Base-by-base conservation (phyloP, 1,140 invertebrate species). In the Drosophila micromelanica region DNA sequence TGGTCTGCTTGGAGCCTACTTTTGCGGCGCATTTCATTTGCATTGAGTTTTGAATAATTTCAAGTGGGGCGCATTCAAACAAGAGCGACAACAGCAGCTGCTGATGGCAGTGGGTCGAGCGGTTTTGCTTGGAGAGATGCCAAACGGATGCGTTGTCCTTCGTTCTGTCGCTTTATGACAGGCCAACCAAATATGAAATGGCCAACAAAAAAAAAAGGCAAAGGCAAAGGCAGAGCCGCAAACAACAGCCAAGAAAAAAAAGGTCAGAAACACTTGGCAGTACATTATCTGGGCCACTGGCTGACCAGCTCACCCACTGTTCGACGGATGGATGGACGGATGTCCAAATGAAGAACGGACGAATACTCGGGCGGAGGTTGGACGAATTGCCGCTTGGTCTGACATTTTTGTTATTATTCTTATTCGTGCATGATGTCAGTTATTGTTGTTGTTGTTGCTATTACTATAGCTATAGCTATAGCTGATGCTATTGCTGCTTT, bases 371-470 rank as follows among this genome's bases (percentile, higher is more conserved):
- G 1, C 30, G 37, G 30, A 57, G 52, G 35, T 37, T 59, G 56
- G 56, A 71, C 55, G 51, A 71, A 71, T 71, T 65, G 78, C 68
- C 69, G 78, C 73, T 71, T 62, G 52, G 70, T 76, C 69, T 79
- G 84, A 89, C 84, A 77, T 87, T 87, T 80, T 87, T 82, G 84
- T 87, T 87, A 89, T 87, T 87, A 84, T 87, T 89, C 84, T 80
- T 84, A 87, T 87, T 89, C 68, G 82, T 76, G 73, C 68, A 76
- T 76, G 73, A 64, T 76, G 67, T 32, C 60, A 61, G 54, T 76
- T 64, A 40, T 52, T 70, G 57, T 48, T 73, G 46, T 32, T 52
- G 43, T 42, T 43, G n/a, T 38, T 73, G 42, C 55, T 61, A 32
- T 42, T 23, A n/a, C 40, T 54, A 12, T n/a, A 17, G 42, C 51